Evolutionary conservation across 64 coral and sea anemone genomes (phyloP).

Genomic region (Montipora cactus): DNA sequence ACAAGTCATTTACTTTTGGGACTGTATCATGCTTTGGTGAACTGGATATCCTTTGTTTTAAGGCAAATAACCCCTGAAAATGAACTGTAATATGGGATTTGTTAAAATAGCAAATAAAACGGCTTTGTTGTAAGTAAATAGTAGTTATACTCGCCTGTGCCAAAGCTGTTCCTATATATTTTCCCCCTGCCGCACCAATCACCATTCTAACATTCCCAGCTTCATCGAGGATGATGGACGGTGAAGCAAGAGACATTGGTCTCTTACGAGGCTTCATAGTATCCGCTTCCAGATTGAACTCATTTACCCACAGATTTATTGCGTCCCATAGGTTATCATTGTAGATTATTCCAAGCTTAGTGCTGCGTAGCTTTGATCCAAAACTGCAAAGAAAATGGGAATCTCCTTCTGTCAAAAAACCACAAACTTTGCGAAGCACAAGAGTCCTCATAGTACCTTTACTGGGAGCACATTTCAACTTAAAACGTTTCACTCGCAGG

Average conservation of each 20-base stretch:
- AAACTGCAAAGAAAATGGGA: conserved; percentile 6
- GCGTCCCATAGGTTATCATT: conserved; percentile 85
- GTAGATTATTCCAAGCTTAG: conserved; percentile 72
- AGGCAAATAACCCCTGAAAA: too few relatives aligned
- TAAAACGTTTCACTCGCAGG: too few relatives aligned
- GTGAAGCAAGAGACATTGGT: conserved; percentile 82
- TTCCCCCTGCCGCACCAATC: conserved; percentile 83
- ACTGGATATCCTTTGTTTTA: too few relatives aligned
- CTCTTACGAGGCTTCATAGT: conserved; percentile 57
- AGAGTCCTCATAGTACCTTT: too few relatives aligned
- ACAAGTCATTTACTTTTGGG: too few relatives aligned
- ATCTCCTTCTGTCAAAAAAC: too few relatives aligned
- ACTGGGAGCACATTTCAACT: too few relatives aligned
- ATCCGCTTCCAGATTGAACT: conserved; percentile 72
- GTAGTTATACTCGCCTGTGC: conserved; percentile 51
- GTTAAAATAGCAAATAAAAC: too few relatives aligned
- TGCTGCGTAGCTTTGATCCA: conserved; percentile 59
- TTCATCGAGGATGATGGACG: conserved; percentile 79
- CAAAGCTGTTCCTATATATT: conserved; percentile 77
- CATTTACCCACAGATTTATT: conserved; percentile 74
- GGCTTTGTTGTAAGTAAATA: not conserved
- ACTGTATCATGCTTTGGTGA: too few relatives aligned
- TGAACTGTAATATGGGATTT: too few relatives aligned
- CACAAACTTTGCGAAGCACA: too few relatives aligned
- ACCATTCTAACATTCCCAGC: conserved; percentile 80